phyloP scores from a whole-genome alignment of 2,797 vertebrate genomes.

The Gila robusta region DNA sequence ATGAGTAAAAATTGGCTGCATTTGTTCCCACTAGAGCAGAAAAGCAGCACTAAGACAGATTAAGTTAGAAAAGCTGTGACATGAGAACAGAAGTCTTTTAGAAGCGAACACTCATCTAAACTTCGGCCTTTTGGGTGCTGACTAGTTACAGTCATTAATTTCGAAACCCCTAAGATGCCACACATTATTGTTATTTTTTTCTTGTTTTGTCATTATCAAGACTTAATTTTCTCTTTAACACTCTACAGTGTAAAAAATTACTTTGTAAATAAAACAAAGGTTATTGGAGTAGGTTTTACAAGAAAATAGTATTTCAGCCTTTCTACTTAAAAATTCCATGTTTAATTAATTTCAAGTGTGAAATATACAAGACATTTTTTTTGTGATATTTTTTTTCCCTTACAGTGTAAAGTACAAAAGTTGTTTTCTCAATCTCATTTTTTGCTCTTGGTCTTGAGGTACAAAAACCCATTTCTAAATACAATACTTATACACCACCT shows the following conservation, averaged over 20 bases:
- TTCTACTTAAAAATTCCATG: background rate
- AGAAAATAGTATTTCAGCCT: background rate
- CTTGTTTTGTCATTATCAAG: background rate
- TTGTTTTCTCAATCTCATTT: background rate
- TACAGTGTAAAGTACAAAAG: background rate
- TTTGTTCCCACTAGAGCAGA: conserved; percentile 74
- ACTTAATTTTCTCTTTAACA: background rate
- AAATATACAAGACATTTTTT: background rate
- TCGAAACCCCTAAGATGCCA: background rate
- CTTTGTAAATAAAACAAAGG: background rate
- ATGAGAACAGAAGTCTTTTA: conserved; percentile 38
- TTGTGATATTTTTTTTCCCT: too few relatives aligned
- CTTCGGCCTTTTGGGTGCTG: background rate
- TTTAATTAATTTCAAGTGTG: background rate
- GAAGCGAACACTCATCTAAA: conserved; percentile 16
- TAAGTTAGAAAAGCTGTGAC: conserved; percentile 51
- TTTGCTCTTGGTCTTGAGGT: background rate
- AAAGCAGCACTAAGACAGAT: conserved; percentile 60
- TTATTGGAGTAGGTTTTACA: background rate
- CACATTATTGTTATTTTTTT: too few relatives aligned
- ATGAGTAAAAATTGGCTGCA: conserved; percentile 75
- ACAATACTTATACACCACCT: background rate
- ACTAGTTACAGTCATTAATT: conserved; percentile 19
- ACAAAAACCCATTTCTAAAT: background rate
- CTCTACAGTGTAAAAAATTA: background rate